Base-by-base conservation (phyloP, 2,113 vertebrate species). In the Chitala chitala region DNA sequence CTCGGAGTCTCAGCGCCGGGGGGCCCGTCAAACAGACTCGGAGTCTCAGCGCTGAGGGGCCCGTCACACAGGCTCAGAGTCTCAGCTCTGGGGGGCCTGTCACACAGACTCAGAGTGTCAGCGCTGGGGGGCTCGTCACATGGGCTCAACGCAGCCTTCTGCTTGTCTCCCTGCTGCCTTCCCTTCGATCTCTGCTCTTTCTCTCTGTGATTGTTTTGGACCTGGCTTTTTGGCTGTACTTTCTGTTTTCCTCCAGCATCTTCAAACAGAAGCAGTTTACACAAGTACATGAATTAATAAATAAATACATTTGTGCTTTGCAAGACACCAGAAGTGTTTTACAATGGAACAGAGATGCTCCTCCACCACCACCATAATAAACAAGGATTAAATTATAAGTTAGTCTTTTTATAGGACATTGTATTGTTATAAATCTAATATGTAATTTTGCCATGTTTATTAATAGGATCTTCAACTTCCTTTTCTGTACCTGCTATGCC, bases 41-140 rank as follows among this genome's bases (percentile, higher is more conserved):
- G 98, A 75, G 97, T 96, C 89, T 99, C 97, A 13, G 97, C 98
- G 75, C 96, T 98, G 9, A 95, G n/a, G n/a, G n/a, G n/a, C n/a
- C n/a, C n/a, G n/a, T n/a, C n/a, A n/a, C n/a, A n/a, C n/a, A n/a
- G 13, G 31, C 29, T 26, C 0, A 33, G 17, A 24, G 0, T 59
- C 1, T 33, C 8, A 33, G 17, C 98, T 78, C 95, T 98, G 82
- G 95, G 98, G 87, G 93, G 96, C 89, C 99, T 95, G 15, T 99
- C 96, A 20, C 91, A 90, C n/a, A 10, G 13, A 17, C 29, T 26
- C 0, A 33, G 17, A 24, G 0, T 59, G 4, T 33, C 8, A 33
- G 17, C 98, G 78, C 95, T 98, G 82, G 95, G 98, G 87, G 93
- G 96, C 89, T 99, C 95, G 15, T 99, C 96, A 20, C 91, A 90